Evolutionary conservation across 2,113 vertebrate species (phyloP).

Genomic region (Tretioscincus oriximinensis): DNA sequence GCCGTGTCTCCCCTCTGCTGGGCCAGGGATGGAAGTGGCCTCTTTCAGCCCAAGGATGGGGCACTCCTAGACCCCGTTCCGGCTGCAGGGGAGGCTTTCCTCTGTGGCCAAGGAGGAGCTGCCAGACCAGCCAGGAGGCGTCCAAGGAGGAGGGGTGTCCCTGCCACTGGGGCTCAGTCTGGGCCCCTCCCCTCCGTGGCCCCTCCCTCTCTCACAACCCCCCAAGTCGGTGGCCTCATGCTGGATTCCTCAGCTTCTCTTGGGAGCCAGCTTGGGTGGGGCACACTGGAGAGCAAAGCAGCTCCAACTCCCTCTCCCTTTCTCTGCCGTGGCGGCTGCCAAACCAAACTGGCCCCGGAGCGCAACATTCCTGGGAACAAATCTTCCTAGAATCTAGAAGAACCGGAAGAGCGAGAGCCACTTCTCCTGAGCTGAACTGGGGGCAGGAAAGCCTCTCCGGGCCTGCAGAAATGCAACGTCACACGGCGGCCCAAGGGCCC

Average conservation of each 20-base stretch:
- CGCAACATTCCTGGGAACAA: constrained; percentile 59
- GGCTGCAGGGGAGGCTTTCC: no score
- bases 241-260: constrained; percentile 22
- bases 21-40: neutral
- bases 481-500: neutral
- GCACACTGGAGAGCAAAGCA: constrained; percentile 37
- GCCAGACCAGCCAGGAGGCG: neutral
- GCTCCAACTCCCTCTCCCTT: constrained; percentile 24
- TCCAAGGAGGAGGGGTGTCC: neutral
- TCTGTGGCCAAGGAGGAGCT: neutral
- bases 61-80: neutral
- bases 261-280: constrained; percentile 25
- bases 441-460: neutral
- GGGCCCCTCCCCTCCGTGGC: no score
- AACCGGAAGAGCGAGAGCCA: constrained; percentile 34
- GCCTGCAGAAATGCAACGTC: no score
- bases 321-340: constrained; percentile 45
- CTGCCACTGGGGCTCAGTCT: neutral
- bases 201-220: no score
- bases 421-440: constrained; percentile 11
- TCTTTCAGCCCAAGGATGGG: neutral
- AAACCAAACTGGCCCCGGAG: constrained; percentile 61
- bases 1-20: no score
- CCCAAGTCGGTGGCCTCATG: neutral
- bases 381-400: constrained; percentile 37